Evolutionary conservation across 2,888 invertebrate genomes (phyloP).

Genomic region (Rhaphigaster nebulosa): DNA sequence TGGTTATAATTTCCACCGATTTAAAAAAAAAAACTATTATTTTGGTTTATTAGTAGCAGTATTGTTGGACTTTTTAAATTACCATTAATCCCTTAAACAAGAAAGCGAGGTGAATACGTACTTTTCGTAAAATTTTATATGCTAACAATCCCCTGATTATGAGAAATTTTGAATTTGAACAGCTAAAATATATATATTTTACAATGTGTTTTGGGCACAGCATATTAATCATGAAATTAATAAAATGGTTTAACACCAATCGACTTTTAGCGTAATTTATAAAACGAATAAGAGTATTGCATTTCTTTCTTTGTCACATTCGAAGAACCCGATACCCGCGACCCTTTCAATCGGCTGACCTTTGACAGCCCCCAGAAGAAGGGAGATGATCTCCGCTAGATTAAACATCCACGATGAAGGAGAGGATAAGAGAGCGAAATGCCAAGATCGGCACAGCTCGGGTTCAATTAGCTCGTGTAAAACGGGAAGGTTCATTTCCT

Average conservation of each 20-base stretch:
- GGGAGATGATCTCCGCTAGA: slow-evolving; percentile 39
- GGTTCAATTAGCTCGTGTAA: slow-evolving; percentile 47
- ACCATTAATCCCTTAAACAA: too few species aligned
- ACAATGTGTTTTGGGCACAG: too few species aligned
- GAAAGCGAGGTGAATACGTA: too few species aligned
- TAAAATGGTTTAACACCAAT: background rate
- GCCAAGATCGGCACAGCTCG: slow-evolving; percentile 8
- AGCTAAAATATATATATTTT: too few species aligned
- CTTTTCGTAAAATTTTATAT: too few species aligned
- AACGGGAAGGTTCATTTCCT: slow-evolving; percentile 31
- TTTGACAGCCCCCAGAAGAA: slow-evolving; percentile 7
- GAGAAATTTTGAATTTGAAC: too few species aligned
- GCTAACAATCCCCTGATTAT: too few species aligned
- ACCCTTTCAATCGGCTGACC: background rate
- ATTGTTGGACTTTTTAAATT: too few species aligned
- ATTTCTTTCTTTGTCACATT: background rate
- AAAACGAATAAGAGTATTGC: background rate
- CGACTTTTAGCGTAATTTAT: background rate
- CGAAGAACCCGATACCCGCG: background rate
- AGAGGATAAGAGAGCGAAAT: slow-evolving; percentile 4
- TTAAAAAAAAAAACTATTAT: too few species aligned
- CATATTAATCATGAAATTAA: too few species aligned
- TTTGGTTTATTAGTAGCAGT: too few species aligned
- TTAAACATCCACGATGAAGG: slow-evolving; percentile 14
- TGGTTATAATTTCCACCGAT: too few species aligned